Conservation (phyloP, 2,888 invertebrate genomes). For the Glomeris marginata region DNA sequence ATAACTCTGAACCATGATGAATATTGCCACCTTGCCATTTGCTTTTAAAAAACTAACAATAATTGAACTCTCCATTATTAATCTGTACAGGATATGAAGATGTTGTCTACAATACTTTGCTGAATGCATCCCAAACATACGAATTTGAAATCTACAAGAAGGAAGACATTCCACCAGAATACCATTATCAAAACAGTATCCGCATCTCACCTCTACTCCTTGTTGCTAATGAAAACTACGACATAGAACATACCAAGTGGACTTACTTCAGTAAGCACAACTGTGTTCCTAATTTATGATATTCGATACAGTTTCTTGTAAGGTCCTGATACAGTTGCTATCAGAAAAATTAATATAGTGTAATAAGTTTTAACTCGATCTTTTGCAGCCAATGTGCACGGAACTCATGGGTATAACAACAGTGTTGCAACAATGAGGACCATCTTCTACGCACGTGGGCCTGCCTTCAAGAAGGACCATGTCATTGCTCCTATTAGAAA, state of each 20-base stretch:
- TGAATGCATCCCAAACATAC: slow-evolving; percentile 2
- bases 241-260: slow-evolving; percentile 26
- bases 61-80: too few relatives aligned
- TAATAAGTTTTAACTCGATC: not conserved
- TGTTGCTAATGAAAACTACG: slow-evolving; percentile 46
- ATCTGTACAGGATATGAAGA: too few relatives aligned
- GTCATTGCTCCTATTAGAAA: slow-evolving; percentile 40
- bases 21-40: too few relatives aligned
- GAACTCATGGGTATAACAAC: slow-evolving; percentile 50
- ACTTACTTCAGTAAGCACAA: not conserved
- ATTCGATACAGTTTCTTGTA: too few relatives aligned
- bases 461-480: slow-evolving; percentile 37
- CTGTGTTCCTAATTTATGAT: not conserved
- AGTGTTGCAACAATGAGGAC: slow-evolving; percentile 44
- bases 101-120: too few relatives aligned
- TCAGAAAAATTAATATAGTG: too few relatives aligned
- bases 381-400: slow-evolving; percentile 11
- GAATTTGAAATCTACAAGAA: slow-evolving; percentile 37
- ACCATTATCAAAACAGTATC: slow-evolving; percentile 44
- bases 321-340: too few relatives aligned
- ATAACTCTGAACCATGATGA: too few relatives aligned
- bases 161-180: slow-evolving; percentile 41
- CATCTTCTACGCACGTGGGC: slow-evolving; percentile 53
- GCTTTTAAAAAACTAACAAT: too few relatives aligned
- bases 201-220: slow-evolving; percentile 47